phyloP scores from a whole-genome alignment of 2,888 invertebrate species.

The Drosophila monieri region DNA sequence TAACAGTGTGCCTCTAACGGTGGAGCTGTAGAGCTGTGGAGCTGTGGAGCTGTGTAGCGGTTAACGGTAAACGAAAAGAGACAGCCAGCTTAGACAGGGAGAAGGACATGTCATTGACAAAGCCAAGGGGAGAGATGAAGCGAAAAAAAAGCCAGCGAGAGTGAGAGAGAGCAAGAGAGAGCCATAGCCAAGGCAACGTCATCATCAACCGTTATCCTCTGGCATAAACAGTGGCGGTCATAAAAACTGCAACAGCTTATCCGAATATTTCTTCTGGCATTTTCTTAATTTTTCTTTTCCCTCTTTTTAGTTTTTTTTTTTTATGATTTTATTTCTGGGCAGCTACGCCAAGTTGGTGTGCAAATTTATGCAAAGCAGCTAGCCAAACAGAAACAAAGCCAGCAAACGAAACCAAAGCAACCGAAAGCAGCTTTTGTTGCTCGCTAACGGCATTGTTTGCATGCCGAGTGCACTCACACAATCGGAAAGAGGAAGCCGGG shows the following conservation, averaged over 20 bases:
- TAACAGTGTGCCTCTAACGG: not conserved
- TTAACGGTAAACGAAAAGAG: conserved; percentile 7
- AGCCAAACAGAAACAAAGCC: conserved; percentile 26
- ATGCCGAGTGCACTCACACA: conserved; percentile 51
- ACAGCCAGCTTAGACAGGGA: conserved; percentile 11
- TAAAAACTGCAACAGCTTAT: conserved; percentile 49
- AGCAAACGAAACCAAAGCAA: conserved; percentile 23
- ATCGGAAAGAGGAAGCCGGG: conserved; percentile 20
- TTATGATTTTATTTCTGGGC: conserved; percentile 6
- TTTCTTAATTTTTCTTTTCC: not conserved
- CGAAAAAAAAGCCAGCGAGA: not conserved
- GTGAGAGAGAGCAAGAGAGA: not conserved
- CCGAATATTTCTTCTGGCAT: conserved; percentile 24
- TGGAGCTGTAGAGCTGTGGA: too few relatives aligned
- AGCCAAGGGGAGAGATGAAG: conserved; percentile 8
- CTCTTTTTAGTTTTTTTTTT: conserved; percentile 10
- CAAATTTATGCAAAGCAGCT: conserved; percentile 29
- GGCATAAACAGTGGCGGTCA: conserved; percentile 42
- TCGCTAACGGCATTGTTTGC: conserved; percentile 41
- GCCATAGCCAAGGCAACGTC: conserved; percentile 40
- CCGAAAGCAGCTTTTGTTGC: conserved; percentile 36
- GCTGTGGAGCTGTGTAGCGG: not conserved
- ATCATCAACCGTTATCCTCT: conserved; percentile 32
- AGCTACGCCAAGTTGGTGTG: conserved; percentile 4
- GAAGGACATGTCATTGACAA: conserved; percentile 59